Conservation (phyloP, 2,113 vertebrate genomes). For the Myotis lucifugus region DNA sequence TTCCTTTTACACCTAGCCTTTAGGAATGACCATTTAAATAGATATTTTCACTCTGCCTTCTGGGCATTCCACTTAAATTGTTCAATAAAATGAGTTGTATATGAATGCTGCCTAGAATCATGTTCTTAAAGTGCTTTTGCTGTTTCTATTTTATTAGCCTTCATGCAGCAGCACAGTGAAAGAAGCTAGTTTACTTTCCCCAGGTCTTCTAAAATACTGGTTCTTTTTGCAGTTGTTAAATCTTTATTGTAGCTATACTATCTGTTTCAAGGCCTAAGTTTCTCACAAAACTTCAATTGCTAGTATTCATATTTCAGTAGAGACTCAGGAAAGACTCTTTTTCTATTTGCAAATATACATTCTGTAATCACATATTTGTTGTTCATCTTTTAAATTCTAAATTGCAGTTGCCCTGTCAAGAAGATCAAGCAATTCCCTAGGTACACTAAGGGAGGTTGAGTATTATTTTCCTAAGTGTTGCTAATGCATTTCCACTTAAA, state of each 20-base stretch:
- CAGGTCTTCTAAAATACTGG: background rate
- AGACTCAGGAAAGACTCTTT: background rate
- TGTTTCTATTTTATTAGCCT: slow-evolving; percentile 21
- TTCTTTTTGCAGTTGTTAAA: slow-evolving; percentile 30
- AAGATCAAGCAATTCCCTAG: background rate
- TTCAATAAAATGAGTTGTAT: slow-evolving; percentile 37
- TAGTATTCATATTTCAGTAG: background rate
- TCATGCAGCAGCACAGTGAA: background rate
- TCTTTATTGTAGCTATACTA: background rate
- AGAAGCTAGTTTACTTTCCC: background rate
- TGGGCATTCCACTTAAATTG: background rate
- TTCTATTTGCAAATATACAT: background rate
- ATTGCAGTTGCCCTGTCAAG: slow-evolving; percentile 13
- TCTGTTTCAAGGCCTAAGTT: background rate
- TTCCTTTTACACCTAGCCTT: background rate
- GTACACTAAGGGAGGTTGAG: background rate
- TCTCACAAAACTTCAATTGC: background rate
- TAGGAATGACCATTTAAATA: slow-evolving; percentile 6
- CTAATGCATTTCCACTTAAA: background rate
- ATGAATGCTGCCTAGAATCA: background rate
- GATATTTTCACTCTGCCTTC: slow-evolving; percentile 34
- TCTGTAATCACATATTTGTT: background rate
- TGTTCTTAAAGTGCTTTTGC: background rate
- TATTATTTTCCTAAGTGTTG: background rate
- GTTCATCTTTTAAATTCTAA: slow-evolving; percentile 48